These are phyloP conservation scores for Rhinolophus ferrumequinum DNA, from an alignment of 2,113 vertebrate genomes.

Conservation along the genomic window DNA sequence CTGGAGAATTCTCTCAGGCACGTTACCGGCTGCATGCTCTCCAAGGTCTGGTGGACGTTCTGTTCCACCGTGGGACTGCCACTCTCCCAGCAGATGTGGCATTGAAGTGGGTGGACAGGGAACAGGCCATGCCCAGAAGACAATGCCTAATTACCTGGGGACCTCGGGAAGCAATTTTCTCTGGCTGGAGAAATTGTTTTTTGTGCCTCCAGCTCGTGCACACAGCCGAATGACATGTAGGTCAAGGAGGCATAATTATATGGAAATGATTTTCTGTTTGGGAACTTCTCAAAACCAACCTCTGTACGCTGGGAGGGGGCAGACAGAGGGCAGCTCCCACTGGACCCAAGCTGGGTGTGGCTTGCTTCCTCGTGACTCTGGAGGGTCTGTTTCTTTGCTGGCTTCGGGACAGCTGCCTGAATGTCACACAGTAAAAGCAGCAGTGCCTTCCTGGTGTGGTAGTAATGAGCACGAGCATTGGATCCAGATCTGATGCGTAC, in stretches of 20 bases:
- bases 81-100: background rate
- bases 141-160: slow-evolving; percentile 53
- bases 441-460: background rate
- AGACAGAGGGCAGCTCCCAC: background rate
- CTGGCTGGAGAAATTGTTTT: slow-evolving; percentile 65
- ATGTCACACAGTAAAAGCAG: background rate
- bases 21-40: rapidly evolving
- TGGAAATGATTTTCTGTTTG: slow-evolving; percentile 62
- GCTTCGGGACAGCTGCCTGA: background rate
- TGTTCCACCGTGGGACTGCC: background rate
- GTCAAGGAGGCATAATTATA: slow-evolving; percentile 71
- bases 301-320: background rate
- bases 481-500: background rate
- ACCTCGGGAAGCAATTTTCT: slow-evolving; percentile 69
- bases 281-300: slow-evolving; percentile 44
- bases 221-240: slow-evolving; percentile 57
- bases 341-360: background rate
- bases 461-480: background rate
- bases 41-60: slow-evolving; percentile 24
- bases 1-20: background rate
- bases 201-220: slow-evolving; percentile 44
- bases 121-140: slow-evolving; percentile 51
- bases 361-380: background rate
- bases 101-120: background rate
- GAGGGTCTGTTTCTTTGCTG: background rate